A percentile compares a stretch with the other conserved stretches of the same genome.
phyloP scores from a whole-genome alignment of 2,797 vertebrate species.

The Falco concolor region DNA sequence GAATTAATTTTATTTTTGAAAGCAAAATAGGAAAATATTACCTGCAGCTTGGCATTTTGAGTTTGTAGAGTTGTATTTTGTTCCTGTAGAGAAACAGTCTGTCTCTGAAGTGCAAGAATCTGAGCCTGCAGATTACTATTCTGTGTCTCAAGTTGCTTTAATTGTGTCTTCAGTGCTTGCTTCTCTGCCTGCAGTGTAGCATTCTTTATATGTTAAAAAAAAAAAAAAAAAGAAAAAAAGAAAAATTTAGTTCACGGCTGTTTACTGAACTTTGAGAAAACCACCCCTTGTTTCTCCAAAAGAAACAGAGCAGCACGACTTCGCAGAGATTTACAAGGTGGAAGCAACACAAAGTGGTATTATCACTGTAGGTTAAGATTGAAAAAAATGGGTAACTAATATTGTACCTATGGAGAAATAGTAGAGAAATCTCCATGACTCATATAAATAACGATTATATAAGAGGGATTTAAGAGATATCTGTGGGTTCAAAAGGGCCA shows the following conservation, averaged over 20 bases:
- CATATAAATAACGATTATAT: neutral
- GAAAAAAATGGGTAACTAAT: neutral
- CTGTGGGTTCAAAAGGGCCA: neutral
- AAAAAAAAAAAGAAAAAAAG: too few relatives aligned
- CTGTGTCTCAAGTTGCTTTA: slow-evolving; percentile 94
- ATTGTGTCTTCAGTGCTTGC: slow-evolving; percentile 89
- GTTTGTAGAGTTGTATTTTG: slow-evolving; percentile 93
- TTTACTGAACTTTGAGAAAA: neutral
- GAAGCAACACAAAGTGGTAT: neutral
- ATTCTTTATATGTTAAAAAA: slow-evolving; percentile 77
- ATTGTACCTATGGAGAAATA: neutral
- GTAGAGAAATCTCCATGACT: neutral
- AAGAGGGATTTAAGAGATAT: neutral
- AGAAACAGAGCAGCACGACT: neutral
- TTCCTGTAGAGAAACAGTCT: slow-evolving; percentile 91
- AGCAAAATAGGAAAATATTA: slow-evolving; percentile 54
- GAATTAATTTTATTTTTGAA: neutral
- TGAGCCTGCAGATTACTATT: slow-evolving; percentile 95
- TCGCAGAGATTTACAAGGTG: neutral
- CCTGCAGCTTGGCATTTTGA: slow-evolving; percentile 97
- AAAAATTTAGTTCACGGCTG: neutral
- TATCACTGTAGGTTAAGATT: neutral
- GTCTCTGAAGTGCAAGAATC: slow-evolving; percentile 92
- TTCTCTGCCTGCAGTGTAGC: slow-evolving; percentile 97
- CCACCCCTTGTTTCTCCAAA: neutral